These are phyloP conservation scores for Atlantisia rogersi DNA, from an alignment of 2,113 vertebrate genomes.

Conservation along the genomic window DNA sequence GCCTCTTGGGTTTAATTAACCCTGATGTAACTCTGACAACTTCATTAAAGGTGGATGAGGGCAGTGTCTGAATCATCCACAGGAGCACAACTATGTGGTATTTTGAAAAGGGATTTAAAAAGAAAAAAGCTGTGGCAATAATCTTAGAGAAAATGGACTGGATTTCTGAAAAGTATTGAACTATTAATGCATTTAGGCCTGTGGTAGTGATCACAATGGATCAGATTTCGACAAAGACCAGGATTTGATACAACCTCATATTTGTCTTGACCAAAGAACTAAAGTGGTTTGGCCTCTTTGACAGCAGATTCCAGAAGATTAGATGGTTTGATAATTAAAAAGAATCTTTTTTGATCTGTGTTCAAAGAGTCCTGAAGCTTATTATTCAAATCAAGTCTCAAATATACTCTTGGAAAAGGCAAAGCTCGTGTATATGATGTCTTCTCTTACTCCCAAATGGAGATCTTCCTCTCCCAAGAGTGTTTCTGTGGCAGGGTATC, in stretches of 20 bases:
- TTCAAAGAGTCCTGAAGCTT: background rate
- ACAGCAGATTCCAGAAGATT: background rate
- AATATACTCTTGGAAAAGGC: background rate
- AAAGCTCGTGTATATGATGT: background rate
- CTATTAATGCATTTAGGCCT: background rate
- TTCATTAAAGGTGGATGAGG: background rate
- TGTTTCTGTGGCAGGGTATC: background rate
- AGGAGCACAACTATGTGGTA: background rate
- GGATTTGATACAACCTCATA: background rate
- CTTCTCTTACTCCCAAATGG: background rate
- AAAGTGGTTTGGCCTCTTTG: background rate
- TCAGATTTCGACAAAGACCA: background rate
- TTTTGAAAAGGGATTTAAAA: background rate
- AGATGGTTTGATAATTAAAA: background rate
- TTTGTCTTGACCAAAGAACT: background rate
- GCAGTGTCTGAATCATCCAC: background rate
- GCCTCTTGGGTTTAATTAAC: slow-evolving; percentile 13
- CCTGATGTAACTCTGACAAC: background rate
- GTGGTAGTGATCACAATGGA: background rate
- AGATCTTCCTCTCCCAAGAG: background rate
- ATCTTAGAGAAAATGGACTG: background rate
- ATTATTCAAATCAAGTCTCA: background rate
- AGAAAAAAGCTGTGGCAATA: background rate
- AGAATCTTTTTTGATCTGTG: accelerated
- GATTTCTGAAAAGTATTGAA: background rate